A percentile compares a stretch with the other conserved stretches of the same genome.
Evolutionary conservation across 2,888 invertebrate species (phyloP).

Genomic region (Lysandra bellargus): DNA sequence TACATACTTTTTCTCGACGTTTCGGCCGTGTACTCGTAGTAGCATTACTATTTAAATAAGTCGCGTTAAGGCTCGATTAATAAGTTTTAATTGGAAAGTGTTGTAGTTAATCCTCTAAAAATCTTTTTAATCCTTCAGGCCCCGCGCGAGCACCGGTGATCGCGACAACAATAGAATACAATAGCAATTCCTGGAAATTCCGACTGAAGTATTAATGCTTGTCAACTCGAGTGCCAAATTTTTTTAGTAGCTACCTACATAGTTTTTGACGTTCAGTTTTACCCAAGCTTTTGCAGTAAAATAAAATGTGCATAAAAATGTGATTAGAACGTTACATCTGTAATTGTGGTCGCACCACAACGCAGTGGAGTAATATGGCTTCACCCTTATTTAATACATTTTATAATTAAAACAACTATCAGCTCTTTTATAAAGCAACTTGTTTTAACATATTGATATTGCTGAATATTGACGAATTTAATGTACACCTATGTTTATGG

Average conservation of each 20-base stretch:
- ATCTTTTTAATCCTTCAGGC: too few species aligned
- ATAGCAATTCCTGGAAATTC: too few species aligned
- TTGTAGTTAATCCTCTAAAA: too few species aligned
- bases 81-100: too few species aligned
- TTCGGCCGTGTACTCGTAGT: too few species aligned
- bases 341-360: neutral
- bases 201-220: too few species aligned
- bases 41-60: too few species aligned
- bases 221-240: neutral
- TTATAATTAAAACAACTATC: neutral
- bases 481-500: neutral
- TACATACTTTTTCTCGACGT: too few species aligned
- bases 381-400: neutral
- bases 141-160: too few species aligned
- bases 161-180: too few species aligned
- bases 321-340: neutral
- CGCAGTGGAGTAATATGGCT: neutral
- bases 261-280: neutral
- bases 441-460: neutral
- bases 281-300: neutral
- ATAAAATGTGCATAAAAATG: neutral
- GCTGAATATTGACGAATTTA: neutral
- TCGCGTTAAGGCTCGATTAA: too few species aligned
- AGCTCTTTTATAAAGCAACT: neutral
- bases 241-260: neutral